Percentiles rank a stretch among this genome's conserved stretches.
These are phyloP conservation scores for Centroberyx gerrardi DNA, from an alignment of 2,797 vertebrate species.

Conservation along the genomic window DNA sequence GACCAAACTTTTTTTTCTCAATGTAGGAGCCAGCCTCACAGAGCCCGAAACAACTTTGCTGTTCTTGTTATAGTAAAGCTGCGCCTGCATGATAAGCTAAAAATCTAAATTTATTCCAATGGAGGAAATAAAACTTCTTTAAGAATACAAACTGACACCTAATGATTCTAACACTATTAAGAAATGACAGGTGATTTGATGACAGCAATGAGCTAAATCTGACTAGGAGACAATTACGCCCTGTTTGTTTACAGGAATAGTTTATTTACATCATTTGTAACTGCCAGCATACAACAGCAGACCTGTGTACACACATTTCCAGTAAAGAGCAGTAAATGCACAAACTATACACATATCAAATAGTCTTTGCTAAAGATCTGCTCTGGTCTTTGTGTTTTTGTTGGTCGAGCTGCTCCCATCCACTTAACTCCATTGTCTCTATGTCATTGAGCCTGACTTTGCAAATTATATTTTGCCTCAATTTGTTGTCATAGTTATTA, in stretches of 20 bases:
- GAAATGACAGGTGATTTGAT: too few relatives aligned
- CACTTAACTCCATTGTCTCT: conserved; percentile 64
- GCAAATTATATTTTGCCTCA: conserved; percentile 41
- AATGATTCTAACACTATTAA: too few relatives aligned
- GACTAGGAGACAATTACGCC: background rate
- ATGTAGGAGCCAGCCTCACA: too few relatives aligned
- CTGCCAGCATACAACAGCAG: background rate
- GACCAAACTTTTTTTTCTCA: too few relatives aligned
- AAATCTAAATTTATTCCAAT: too few relatives aligned
- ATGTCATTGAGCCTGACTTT: conserved; percentile 52
- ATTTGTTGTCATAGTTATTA: conserved; percentile 52
- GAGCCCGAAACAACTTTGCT: too few relatives aligned
- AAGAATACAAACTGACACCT: too few relatives aligned
- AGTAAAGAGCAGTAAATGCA: background rate
- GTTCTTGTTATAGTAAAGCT: background rate
- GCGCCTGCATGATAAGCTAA: too few relatives aligned
- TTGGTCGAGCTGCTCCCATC: conserved; percentile 9
- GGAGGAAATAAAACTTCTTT: too few relatives aligned
- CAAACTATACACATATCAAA: background rate
- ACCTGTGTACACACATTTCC: background rate
- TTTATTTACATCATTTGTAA: background rate
- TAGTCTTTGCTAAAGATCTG: background rate
- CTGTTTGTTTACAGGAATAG: background rate
- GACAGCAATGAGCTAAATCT: background rate
- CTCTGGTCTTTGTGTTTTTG: conserved; percentile 18